These are phyloP conservation scores for Pseudococcus viburni DNA, from an alignment of 2,888 invertebrate genomes.

Conservation along the genomic window DNA sequence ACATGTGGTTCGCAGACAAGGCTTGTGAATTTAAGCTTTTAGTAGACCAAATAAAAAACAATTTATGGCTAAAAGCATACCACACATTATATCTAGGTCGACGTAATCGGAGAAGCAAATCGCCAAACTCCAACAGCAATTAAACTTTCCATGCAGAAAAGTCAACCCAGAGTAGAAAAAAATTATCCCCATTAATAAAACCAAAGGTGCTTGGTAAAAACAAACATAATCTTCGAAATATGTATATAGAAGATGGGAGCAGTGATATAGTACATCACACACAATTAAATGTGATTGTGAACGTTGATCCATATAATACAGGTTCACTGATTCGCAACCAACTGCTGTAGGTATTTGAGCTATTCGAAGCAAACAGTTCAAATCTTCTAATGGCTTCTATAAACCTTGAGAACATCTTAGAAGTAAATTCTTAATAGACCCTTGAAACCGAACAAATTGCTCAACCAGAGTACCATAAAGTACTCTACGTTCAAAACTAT, in stretches of 20 bases:
- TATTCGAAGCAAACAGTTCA: not conserved
- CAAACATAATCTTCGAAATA: not conserved
- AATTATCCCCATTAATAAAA: not conserved
- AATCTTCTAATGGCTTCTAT: not conserved
- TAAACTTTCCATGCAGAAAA: not conserved
- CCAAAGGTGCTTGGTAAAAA: not conserved
- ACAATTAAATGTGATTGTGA: not conserved
- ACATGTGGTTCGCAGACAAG: constrained; percentile 48
- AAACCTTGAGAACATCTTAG: not conserved
- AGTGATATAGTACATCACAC: not conserved
- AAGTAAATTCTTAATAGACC: not conserved
- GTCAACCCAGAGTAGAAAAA: not conserved
- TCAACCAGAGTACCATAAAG: not conserved
- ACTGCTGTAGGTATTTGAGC: not conserved
- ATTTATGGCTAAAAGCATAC: not conserved
- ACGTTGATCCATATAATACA: constrained; percentile 12
- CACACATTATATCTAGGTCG: not conserved
- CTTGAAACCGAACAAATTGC: not conserved
- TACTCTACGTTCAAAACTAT: too few species aligned
- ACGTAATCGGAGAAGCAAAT: not conserved
- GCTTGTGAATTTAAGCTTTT: constrained; percentile 41
- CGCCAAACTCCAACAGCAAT: not conserved
- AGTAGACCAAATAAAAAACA: constrained; percentile 19
- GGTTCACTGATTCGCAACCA: not conserved
- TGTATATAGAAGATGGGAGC: not conserved